These are phyloP conservation scores for Pheosia gnoma DNA, from an alignment of 2,888 invertebrate species.

Conservation along the genomic window DNA sequence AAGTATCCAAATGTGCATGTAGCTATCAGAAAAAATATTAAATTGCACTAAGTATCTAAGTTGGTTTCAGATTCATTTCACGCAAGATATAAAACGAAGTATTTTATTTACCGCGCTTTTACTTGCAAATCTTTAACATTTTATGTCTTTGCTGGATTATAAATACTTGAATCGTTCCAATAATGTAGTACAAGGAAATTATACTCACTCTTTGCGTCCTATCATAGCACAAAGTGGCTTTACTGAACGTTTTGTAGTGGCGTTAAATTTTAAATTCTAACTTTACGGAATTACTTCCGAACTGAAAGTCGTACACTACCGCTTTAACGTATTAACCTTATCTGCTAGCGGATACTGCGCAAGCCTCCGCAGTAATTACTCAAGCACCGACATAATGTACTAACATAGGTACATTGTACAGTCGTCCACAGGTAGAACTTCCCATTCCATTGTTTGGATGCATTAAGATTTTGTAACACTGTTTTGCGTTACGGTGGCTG, in stretches of 20 bases:
- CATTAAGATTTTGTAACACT: conserved; percentile 63
- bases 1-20: no score
- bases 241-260: no score
- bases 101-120: neutral
- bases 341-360: conserved; percentile 50
- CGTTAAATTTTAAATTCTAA: neutral
- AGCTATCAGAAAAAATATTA: no score
- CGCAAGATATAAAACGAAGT: neutral
- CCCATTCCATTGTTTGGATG: conserved; percentile 69
- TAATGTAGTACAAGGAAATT: no score
- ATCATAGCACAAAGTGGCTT: no score
- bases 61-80: neutral
- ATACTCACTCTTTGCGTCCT: no score
- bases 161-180: neutral
- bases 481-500: conserved; percentile 58
- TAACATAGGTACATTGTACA: neutral
- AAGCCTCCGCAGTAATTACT: conserved; percentile 38
- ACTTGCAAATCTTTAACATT: neutral
- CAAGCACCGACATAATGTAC: conserved; percentile 17
- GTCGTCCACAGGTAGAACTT: conserved; percentile 52
- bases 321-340: conserved; percentile 38
- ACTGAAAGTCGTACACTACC: conserved; percentile 22
- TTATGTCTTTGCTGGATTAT: neutral
- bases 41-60: no score
- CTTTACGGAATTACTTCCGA: conserved; percentile 14